A percentile compares a stretch with the other conserved stretches of the same genome.
phyloP scores from a whole-genome alignment of 2,888 invertebrate genomes.

The Nowickia ferox region DNA sequence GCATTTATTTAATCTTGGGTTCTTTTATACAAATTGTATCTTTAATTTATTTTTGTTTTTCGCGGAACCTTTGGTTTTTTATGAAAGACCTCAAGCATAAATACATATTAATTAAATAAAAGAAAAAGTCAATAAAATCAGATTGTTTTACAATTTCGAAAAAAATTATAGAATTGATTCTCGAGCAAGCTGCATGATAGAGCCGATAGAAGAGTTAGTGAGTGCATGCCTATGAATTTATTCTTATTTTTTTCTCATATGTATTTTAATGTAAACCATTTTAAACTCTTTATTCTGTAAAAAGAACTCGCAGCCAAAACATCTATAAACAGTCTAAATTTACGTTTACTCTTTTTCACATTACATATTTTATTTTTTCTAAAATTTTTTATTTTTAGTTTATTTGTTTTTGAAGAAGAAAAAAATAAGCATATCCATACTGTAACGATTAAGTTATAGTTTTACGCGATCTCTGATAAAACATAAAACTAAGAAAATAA shows the following conservation, averaged over 20 bases:
- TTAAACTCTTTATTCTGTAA: neutral
- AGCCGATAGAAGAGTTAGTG: neutral
- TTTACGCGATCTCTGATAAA: constrained; percentile 62
- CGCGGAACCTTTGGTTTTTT: no score
- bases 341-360: constrained; percentile 11
- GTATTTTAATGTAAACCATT: neutral
- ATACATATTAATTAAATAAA: no score
- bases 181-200: neutral
- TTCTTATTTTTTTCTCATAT: neutral
- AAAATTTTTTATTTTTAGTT: constrained; percentile 26
- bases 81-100: no score
- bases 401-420: constrained; percentile 8
- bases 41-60: no score
- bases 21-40: no score
- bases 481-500: constrained; percentile 23
- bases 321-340: constrained; percentile 28
- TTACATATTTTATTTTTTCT: neutral
- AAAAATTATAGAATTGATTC: neutral
- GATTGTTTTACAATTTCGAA: neutral
- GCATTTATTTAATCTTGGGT: no score
- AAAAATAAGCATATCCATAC: constrained; percentile 64
- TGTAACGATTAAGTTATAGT: constrained; percentile 56
- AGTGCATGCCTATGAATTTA: neutral
- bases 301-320: constrained; percentile 40
- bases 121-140: no score